Conservation (phyloP, 30 jellyfish, hydroid and myxozoan genomes). For the Pseudorhiza aurosa region DNA sequence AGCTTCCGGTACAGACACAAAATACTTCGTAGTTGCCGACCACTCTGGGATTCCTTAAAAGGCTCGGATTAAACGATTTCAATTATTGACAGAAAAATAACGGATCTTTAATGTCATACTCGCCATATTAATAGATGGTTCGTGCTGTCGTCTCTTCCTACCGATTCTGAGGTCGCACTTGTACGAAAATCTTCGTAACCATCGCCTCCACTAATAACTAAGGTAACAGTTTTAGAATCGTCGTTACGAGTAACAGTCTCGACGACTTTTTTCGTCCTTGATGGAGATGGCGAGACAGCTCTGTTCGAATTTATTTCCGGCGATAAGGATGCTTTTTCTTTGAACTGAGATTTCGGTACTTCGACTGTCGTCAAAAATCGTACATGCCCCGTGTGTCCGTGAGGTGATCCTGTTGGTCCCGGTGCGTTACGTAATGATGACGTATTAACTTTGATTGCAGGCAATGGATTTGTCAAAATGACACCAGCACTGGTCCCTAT, state of each 20-base stretch:
- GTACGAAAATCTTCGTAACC: constrained; percentile 98
- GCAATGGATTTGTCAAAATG: constrained; percentile 91
- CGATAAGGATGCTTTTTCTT: constrained; percentile 44
- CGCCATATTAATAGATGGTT: constrained; percentile 98
- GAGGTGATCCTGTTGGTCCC: constrained; percentile 99
- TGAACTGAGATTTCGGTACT: constrained; percentile 85
- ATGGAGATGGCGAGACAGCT: constrained; percentile 30
- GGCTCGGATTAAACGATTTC: background rate
- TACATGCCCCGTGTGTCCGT: constrained; percentile 99
- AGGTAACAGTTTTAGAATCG: constrained; percentile 69
- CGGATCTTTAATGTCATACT: constrained; percentile 41
- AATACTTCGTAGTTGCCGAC: no score
- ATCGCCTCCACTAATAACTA: constrained; percentile 98
- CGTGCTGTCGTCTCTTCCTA: constrained; percentile 99
- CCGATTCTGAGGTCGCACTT: constrained; percentile 93
- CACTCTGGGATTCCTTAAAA: no score
- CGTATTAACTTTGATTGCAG: constrained; percentile 85
- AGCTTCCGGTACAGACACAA: no score
- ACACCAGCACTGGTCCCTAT: constrained; percentile 99
- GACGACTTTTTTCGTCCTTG: constrained; percentile 41
- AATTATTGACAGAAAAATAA: background rate
- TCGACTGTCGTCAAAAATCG: constrained; percentile 98
- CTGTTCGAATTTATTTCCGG: constrained; percentile 52
- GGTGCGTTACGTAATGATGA: constrained; percentile 82
- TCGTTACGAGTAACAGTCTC: constrained; percentile 45